Evolutionary conservation across 2,888 invertebrate species (phyloP).

Genomic region (Branchipolynoe longqiensis): DNA sequence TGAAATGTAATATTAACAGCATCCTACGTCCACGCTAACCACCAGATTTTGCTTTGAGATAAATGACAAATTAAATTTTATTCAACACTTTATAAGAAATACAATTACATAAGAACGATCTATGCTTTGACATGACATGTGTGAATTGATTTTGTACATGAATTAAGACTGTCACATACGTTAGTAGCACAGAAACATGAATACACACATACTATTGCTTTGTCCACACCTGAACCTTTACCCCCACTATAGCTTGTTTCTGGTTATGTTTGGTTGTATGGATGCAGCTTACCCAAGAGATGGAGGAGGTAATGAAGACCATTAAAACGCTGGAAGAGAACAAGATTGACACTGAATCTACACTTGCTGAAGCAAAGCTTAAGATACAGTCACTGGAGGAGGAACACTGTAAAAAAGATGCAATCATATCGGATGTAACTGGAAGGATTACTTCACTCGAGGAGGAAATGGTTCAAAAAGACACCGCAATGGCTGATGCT

Average conservation of each 20-base stretch:
- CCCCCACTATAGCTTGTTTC: conserved; percentile 8
- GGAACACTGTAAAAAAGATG: not conserved
- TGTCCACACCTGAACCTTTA: not conserved
- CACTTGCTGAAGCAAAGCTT: not conserved
- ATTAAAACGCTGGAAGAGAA: conserved; percentile 5
- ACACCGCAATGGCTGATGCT: not conserved
- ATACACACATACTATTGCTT: not conserved
- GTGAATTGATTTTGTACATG: too few relatives aligned
- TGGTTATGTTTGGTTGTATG: conserved; percentile 7
- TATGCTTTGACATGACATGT: too few relatives aligned
- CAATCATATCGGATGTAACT: not conserved
- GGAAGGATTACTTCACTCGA: not conserved
- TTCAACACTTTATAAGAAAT: too few relatives aligned
- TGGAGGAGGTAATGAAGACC: not conserved
- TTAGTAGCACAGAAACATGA: not conserved
- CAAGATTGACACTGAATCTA: not conserved
- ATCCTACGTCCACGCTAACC: too few relatives aligned
- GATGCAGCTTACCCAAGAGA: conserved; percentile 12
- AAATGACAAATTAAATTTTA: too few relatives aligned
- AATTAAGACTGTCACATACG: too few relatives aligned
- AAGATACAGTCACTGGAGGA: not conserved
- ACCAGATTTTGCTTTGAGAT: too few relatives aligned
- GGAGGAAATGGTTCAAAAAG: not conserved
- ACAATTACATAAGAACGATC: too few relatives aligned
- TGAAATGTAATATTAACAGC: too few relatives aligned